Evolutionary conservation across 2,797 vertebrate species (phyloP).

Genomic region (Enteromius trimaculatus): DNA sequence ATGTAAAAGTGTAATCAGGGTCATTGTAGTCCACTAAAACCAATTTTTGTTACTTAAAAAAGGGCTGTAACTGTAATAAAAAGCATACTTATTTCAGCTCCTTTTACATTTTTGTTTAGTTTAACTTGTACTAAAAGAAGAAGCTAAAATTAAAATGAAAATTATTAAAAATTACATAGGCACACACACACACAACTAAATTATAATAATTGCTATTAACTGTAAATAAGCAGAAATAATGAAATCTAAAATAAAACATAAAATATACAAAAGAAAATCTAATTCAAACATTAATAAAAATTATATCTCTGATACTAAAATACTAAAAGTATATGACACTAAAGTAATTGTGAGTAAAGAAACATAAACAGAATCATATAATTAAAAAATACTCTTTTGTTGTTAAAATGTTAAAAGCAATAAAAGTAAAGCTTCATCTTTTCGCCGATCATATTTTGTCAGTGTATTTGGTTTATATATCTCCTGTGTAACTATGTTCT

Average conservation of each 20-base stretch:
- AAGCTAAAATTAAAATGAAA: background rate
- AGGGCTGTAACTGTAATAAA: background rate
- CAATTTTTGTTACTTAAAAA: background rate
- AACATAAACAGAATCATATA: background rate
- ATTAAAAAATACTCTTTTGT: background rate
- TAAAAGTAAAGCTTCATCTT: constrained; percentile 15
- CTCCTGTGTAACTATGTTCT: background rate
- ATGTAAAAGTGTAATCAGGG: background rate
- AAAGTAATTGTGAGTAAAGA: background rate
- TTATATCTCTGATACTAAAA: background rate
- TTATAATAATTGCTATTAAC: background rate
- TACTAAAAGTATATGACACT: background rate
- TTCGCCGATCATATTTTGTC: background rate
- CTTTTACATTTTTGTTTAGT: background rate
- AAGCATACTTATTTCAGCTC: background rate
- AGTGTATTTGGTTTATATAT: background rate
- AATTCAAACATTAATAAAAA: background rate
- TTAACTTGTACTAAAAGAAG: background rate
- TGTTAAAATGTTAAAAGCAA: background rate
- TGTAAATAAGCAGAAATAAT: background rate
- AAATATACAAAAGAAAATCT: background rate
- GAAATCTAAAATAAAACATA: no score
- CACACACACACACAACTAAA: background rate
- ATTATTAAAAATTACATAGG: background rate
- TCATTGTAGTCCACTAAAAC: background rate